Percentiles rank a stretch among this genome's conserved stretches.
These are phyloP conservation scores for Drosophila fuyamai DNA, from an alignment of 1,140 invertebrate species.

Conservation along the genomic window DNA sequence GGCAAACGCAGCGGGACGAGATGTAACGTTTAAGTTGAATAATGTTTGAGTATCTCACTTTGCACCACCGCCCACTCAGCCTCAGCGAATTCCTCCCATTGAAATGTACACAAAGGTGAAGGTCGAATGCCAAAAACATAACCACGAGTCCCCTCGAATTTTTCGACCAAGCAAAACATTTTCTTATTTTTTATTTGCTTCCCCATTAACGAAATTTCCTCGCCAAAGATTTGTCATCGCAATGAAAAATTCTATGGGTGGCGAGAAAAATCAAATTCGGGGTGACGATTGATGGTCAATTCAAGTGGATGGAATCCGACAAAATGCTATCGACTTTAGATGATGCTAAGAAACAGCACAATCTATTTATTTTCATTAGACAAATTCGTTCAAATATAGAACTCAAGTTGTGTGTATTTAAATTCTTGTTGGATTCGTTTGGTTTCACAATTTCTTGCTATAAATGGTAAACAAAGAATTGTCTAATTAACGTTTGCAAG, in stretches of 20 bases:
- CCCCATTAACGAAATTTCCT: constrained; percentile 66
- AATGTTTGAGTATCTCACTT: constrained; percentile 28
- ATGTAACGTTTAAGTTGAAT: constrained; percentile 57
- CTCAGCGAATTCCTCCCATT: constrained; percentile 13
- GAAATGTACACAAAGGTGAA: constrained; percentile 71
- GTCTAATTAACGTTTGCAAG: too few relatives aligned
- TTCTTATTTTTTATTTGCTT: constrained; percentile 34
- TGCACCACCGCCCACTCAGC: background rate
- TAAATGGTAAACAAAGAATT: background rate
- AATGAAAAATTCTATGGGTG: constrained; percentile 24
- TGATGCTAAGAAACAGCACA: constrained; percentile 19
- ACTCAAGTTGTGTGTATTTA: background rate
- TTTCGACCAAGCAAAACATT: constrained; percentile 26
- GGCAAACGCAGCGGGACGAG: constrained; percentile 52
- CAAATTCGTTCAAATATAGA: constrained; percentile 18
- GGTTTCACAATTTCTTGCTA: background rate
- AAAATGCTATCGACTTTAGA: constrained; percentile 20
- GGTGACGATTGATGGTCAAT: constrained; percentile 46
- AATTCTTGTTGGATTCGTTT: background rate
- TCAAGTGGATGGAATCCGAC: constrained; percentile 14
- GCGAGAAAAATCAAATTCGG: constrained; percentile 25
- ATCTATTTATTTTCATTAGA: constrained; percentile 37
- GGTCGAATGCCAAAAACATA: constrained; percentile 46
- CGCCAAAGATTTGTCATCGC: constrained; percentile 67
- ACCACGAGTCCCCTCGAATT: background rate